Evolutionary conservation across 2,888 invertebrate genomes (phyloP).

Genomic region (Homarus gammarus): DNA sequence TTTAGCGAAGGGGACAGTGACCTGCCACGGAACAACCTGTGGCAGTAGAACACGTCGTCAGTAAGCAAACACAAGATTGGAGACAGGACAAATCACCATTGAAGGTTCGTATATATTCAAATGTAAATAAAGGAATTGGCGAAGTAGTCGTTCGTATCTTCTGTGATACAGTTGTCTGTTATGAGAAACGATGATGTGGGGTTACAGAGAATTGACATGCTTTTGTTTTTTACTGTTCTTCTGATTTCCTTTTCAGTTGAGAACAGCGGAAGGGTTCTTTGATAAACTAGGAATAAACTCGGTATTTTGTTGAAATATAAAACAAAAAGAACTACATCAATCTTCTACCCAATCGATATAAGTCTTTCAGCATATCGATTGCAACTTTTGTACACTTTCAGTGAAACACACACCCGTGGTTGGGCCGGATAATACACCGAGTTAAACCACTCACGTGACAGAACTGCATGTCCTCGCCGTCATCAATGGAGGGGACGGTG

Average conservation of each 20-base stretch:
- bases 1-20: slow-evolving; percentile 52
- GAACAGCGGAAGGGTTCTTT: neutral
- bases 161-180: neutral
- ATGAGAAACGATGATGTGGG: too few relatives aligned
- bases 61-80: slow-evolving; percentile 79
- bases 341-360: neutral
- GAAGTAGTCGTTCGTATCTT: neutral
- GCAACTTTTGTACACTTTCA: neutral
- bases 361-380: neutral
- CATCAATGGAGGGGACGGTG: slow-evolving; percentile 92
- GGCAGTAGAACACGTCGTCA: slow-evolving; percentile 80
- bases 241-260: neutral
- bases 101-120: neutral
- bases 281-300: neutral
- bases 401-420: neutral
- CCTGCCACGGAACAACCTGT: slow-evolving; percentile 90
- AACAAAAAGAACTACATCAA: neutral
- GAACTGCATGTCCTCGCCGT: slow-evolving; percentile 90
- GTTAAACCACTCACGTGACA: slow-evolving; percentile 82
- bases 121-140: neutral
- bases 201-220: neutral
- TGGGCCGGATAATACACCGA: neutral
- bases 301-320: neutral
- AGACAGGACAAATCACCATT: neutral
- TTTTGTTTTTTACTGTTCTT: neutral